phyloP scores from a whole-genome alignment of 1,140 invertebrate genomes.

The Drosophila burlai region DNA sequence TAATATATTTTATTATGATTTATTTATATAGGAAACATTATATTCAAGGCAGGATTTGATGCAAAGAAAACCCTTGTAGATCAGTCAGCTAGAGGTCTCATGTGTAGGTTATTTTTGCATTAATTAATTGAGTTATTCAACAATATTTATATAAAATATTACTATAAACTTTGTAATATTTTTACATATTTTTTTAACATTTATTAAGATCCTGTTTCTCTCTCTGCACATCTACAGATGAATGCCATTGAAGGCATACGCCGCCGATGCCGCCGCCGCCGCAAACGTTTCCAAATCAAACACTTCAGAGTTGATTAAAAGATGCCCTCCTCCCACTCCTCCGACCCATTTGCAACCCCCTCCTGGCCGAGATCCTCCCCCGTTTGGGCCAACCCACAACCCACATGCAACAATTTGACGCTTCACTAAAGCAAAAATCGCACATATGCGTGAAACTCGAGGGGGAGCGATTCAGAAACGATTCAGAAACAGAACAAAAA shows the following conservation, averaged over 20 bases:
- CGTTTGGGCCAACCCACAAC: conserved; percentile 16
- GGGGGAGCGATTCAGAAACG: conserved; percentile 11
- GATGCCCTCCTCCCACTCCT: conserved; percentile 23
- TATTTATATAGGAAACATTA: too few species aligned
- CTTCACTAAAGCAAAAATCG: conserved; percentile 67
- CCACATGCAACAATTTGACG: conserved; percentile 81
- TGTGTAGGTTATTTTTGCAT: too few species aligned
- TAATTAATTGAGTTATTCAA: too few species aligned
- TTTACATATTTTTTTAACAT: too few species aligned
- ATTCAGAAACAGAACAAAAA: conserved; percentile 4
- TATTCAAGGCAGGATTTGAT: too few species aligned
- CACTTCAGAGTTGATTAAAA: conserved; percentile 80
- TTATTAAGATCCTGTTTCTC: background rate
- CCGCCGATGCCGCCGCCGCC: conserved; percentile 18
- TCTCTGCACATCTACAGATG: conserved; percentile 16
- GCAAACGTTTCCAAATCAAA: conserved; percentile 74
- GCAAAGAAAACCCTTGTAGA: too few species aligned
- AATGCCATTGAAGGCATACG: conserved; percentile 25
- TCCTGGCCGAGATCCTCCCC: conserved; percentile 19
- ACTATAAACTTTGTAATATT: too few species aligned
- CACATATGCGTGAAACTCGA: conserved; percentile 70
- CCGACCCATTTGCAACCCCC: background rate
- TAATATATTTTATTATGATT: too few species aligned
- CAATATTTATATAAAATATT: too few species aligned
- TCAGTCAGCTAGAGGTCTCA: too few species aligned